Conservation (phyloP, 2,113 vertebrate genomes). For the Tupaia chinensis region DNA sequence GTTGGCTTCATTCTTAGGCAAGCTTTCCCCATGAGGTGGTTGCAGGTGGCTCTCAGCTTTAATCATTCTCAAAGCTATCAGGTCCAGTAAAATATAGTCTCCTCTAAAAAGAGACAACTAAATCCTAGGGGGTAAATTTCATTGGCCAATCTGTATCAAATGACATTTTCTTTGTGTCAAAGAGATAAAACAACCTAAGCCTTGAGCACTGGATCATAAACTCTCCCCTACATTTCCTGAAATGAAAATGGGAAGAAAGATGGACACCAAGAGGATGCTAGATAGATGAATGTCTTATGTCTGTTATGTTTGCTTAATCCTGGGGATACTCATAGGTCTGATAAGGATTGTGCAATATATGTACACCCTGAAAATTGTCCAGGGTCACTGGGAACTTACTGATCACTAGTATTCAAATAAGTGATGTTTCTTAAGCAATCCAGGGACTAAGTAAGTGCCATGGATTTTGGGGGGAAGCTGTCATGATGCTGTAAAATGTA, state of each 20-base stretch:
- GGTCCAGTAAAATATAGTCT: background rate
- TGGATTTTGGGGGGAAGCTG: background rate
- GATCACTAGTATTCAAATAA: background rate
- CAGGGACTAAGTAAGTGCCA: background rate
- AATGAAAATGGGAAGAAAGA: background rate
- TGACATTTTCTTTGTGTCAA: background rate
- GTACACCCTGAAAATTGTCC: background rate
- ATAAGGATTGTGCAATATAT: background rate
- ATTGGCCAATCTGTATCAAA: background rate
- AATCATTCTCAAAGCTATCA: background rate
- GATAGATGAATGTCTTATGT: background rate
- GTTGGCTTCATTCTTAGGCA: background rate
- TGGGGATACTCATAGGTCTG: background rate
- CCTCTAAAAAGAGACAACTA: background rate
- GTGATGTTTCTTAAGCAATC: background rate
- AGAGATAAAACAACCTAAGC: background rate
- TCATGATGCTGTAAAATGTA: background rate
- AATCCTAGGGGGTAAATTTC: background rate
- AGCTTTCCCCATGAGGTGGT: background rate
- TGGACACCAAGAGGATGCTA: background rate
- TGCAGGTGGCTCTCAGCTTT: background rate
- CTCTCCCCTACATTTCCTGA: background rate
- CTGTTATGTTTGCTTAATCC: background rate
- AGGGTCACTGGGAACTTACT: background rate
- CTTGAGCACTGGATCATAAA: background rate